Evolutionary conservation across 2,797 vertebrate genomes (phyloP), one percentile per base, ranked within the genome.

Genomic region (Hippocampus kuda): DNA sequence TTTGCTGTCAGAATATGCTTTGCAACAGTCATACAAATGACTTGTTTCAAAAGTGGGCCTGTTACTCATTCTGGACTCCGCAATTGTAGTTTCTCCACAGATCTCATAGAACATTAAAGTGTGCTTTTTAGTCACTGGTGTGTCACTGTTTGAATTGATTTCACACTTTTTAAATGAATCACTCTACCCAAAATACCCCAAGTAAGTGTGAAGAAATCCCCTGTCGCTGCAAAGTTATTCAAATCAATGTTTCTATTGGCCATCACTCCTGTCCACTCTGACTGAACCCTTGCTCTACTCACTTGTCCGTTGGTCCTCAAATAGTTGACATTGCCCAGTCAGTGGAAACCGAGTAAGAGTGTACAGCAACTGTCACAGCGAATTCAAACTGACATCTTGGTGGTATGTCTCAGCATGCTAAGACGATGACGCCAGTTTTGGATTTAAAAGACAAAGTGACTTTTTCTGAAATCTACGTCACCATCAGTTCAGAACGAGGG

Each of bases 371-470:
- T 86, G 84, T 69, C 65, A 8, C 74, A 67, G 74, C 62, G 77
- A 82, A 78, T 77, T 84, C 79, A 84, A 78, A 81, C 79, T 75
- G 30, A 83, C 85, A 85, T 79, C 61, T 26, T 68, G 70, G 81
- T 76, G 81, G 83, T 79, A 86, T 67, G 24, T 69, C 81, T 65
- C 85, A 80, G 83, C 83, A 79, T 82, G 79, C 77, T 71, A 83
- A 87, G 85, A 82, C 83, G 73, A 69, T 82, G 82, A 88, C 84
- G 83, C 87, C 83, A 81, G 83, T 75, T 77, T 82, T 74, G 75
- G 65, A 73, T 85, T 91, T 86, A 87, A 89, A 89, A 88, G 86
- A 81, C 63, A 72, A 27, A 68, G 82, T 53, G 49, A 81, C 84
- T 86, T 89, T 38, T 83, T 86, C 85, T 76, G 74, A 87, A 80